phyloP scores from a whole-genome alignment of 2,888 invertebrate species.

The Hanleya hanleyi region DNA sequence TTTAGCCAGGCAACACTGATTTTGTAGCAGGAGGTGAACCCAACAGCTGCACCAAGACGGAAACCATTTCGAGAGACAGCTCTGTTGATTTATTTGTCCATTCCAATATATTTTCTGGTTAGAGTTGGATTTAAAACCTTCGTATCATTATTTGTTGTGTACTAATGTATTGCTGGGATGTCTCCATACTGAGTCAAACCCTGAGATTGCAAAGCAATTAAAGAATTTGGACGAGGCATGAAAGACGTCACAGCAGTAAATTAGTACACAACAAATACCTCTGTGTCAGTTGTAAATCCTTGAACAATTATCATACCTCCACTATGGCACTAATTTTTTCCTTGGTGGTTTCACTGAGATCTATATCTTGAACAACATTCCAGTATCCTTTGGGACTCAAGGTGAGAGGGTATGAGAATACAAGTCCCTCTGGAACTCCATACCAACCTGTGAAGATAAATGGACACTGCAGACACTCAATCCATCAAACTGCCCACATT shows the following conservation, averaged over 20 bases:
- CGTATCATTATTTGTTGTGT: neutral
- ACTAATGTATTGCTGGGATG: neutral
- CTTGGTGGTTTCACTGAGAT: conserved; percentile 52
- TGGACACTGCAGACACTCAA: too few species aligned
- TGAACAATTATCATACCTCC: conserved; percentile 57
- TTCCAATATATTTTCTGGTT: too few species aligned
- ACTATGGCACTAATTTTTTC: conserved; percentile 50
- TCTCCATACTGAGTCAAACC: neutral
- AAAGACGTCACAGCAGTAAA: too few species aligned
- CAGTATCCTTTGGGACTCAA: conserved; percentile 66
- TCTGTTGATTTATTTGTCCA: too few species aligned
- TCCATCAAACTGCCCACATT: too few species aligned
- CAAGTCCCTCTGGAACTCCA: conserved; percentile 68
- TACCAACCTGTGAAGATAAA: conserved; percentile 71
- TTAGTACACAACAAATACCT: too few species aligned
- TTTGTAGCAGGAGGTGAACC: too few species aligned
- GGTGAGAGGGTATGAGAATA: conserved; percentile 70
- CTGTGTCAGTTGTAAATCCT: too few species aligned
- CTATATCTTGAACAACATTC: conserved; percentile 65
- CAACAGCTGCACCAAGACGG: too few species aligned
- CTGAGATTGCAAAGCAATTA: neutral
- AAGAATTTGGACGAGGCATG: neutral
- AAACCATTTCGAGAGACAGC: too few species aligned
- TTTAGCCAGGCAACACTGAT: too few species aligned
- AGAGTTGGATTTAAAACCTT: too few species aligned